phyloP scores from a whole-genome alignment of 1,140 invertebrate genomes.

The Melipona quadrifasciata region DNA sequence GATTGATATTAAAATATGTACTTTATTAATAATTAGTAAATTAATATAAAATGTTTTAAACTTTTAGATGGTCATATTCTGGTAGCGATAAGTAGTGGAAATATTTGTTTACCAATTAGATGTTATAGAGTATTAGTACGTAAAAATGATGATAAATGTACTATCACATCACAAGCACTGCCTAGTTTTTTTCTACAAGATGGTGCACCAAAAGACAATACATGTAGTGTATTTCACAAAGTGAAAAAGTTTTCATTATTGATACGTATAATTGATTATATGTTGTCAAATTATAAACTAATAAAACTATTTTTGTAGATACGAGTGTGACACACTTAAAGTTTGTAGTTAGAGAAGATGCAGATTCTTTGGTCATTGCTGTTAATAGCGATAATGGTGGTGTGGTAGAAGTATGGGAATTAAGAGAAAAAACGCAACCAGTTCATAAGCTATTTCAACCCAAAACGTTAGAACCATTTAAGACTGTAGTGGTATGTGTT shows the following conservation, averaged over 20 bases:
- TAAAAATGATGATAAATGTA: slow-evolving; percentile 83
- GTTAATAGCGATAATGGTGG: slow-evolving; percentile 85
- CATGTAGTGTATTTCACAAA: slow-evolving; percentile 64
- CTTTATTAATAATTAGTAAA: neutral
- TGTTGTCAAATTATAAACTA: slow-evolving; percentile 3
- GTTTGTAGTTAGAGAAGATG: slow-evolving; percentile 91
- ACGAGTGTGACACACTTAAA: slow-evolving; percentile 87
- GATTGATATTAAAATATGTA: slow-evolving; percentile 32
- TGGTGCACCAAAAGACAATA: slow-evolving; percentile 81
- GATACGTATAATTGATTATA: neutral
- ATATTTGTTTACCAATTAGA: slow-evolving; percentile 87
- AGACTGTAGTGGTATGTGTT: slow-evolving; percentile 84
- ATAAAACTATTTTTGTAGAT: slow-evolving; percentile 61
- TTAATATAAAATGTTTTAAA: slow-evolving; percentile 39
- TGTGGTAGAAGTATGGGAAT: slow-evolving; percentile 93
- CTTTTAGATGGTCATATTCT: slow-evolving; percentile 88
- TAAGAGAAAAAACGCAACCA: slow-evolving; percentile 89
- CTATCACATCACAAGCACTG: slow-evolving; percentile 87
- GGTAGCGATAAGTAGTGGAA: slow-evolving; percentile 88
- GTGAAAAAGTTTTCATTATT: slow-evolving; percentile 19
- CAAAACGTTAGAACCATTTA: slow-evolving; percentile 84
- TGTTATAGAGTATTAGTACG: slow-evolving; percentile 87
- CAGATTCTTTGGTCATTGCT: slow-evolving; percentile 90
- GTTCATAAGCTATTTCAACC: slow-evolving; percentile 89
- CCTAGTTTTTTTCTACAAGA: slow-evolving; percentile 91